Evolutionary conservation across 2,797 vertebrate genomes (phyloP).

Genomic region (Gallinago solitaria): DNA sequence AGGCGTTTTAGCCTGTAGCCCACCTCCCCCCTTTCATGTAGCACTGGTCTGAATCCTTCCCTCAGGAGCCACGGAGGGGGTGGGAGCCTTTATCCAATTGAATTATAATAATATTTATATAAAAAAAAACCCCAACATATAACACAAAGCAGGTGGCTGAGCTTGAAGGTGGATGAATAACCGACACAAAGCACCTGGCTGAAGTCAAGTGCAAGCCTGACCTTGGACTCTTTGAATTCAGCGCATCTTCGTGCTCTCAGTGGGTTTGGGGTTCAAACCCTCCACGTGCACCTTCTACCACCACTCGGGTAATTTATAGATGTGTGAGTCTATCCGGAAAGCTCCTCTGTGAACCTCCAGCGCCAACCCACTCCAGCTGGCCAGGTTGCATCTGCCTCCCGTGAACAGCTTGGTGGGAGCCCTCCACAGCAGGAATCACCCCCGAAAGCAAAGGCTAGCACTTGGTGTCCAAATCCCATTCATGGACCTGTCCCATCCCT

Average conservation of each 20-base stretch:
- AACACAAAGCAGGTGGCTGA: constrained; percentile 19
- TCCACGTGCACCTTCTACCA: background rate
- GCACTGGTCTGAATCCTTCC: background rate
- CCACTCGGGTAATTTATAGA: background rate
- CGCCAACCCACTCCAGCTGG: background rate
- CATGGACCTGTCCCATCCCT: background rate
- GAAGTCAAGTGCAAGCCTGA: background rate
- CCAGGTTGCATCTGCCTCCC: accelerated
- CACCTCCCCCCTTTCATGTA: background rate
- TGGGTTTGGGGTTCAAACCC: background rate
- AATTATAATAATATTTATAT: background rate
- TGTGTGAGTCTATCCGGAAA: background rate
- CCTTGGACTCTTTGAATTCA: background rate
- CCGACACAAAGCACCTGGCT: background rate
- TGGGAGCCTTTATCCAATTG: background rate
- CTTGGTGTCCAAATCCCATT: background rate
- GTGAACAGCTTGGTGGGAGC: background rate
- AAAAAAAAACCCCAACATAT: background rate
- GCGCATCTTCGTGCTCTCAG: background rate
- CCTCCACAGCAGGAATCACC: background rate
- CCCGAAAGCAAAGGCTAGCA: background rate
- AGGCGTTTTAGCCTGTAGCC: background rate
- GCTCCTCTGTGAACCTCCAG: background rate
- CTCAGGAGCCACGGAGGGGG: background rate
- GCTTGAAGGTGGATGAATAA: background rate